Base-by-base conservation (phyloP, 1,140 invertebrate genomes). In the Calliphora vicina region DNA sequence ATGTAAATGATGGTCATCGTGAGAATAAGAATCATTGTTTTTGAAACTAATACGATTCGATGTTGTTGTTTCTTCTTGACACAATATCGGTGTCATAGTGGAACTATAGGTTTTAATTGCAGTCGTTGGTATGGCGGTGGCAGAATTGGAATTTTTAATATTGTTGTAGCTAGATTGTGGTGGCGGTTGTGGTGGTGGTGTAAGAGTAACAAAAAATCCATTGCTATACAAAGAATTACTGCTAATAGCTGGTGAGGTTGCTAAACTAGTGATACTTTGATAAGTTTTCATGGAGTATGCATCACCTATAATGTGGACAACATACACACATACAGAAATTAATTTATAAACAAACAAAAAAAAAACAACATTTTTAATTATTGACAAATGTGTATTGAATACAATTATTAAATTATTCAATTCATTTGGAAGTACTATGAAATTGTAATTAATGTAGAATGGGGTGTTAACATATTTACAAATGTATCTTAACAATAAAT, bases 241-340 rank as follows among this genome's bases (percentile, higher is more conserved):
- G 84, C 89, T 90, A 83, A 89, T 88, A 27, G 89, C 89, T 84
- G 88, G 87, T 76, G 89, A 90, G 45, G 89, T 90, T 85, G 89
- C 89, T 90, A 90, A 89, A 86, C 89, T 90, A 90, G 89, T 90
- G 87, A 89, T 89, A 89, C 89, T 90, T 87, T 89, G 87, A 88
- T 88, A 90, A 17, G 89, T 90, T 90, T 90, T 90, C 89, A 90
- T 88, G 87, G 89, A 90, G 86, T 89, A 90, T 86, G 89, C 89
- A 84, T 90, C 89, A 87, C 89, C 89, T 90, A 88, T 57, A 82
- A 29, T 13, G 17, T 35, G 72, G 73, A 78, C n/a, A 80, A 57
- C n/a, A 43, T 43, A 67, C n/a, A 35, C 61, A 67, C 20, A 67
- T 23, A 67, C 45, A 81, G 61, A 84, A 83, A 82, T 26, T 29